Base-by-base conservation (phyloP, 2,797 vertebrate species). In the Sus cebifrons region DNA sequence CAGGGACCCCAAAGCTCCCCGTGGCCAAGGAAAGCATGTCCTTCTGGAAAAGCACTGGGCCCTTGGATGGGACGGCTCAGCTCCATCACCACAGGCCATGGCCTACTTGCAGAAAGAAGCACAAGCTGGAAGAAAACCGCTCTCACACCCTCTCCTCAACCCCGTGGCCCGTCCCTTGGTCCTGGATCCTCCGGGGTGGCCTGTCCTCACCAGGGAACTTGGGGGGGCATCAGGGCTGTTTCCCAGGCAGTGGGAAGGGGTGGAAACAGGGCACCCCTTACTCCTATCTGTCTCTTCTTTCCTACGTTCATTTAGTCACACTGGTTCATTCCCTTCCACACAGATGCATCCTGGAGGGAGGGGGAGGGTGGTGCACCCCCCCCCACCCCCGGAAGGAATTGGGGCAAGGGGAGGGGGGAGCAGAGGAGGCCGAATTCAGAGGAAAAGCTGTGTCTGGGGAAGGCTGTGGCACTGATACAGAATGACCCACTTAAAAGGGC, bases 401-500 rank as follows among this genome's bases (percentile, higher is more conserved):
- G 94, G 97, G 97, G 93, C 96, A 96, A 96, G 91, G 83, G 94
- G 95, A 77, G 95, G 96, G 62, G n/a, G 82, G 44, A 78, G 75
- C 23, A 52, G 85, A 56, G 44, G 91, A 82, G 92, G 67, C 58
- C 81, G 89, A 95, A 97, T 96, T 78, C 86, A n/a, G 95, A 96
- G 94, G 96, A 96, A 96, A 91, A 94, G 96, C 93, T 93, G 94
- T 89, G 71, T 97, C 96, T 97, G 97, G 94, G 97, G 90, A 97
- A 96, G 96, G 94, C 78, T 11, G 87, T 64, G 79, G 92, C 90
- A 91, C 88, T 73, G 92, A 96, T 70, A 93, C 83, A 58, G 91
- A 89, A 75, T 96, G 96, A 97, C 97, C 98, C 96, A 98, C 87
- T 98, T 98, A 95, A 78, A 78, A 49, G 44, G 44, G 44, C 44